Evolutionary conservation across 53 echinoderm and acorn worm genomes (phyloP).

Genomic region (Stichopus horrens): DNA sequence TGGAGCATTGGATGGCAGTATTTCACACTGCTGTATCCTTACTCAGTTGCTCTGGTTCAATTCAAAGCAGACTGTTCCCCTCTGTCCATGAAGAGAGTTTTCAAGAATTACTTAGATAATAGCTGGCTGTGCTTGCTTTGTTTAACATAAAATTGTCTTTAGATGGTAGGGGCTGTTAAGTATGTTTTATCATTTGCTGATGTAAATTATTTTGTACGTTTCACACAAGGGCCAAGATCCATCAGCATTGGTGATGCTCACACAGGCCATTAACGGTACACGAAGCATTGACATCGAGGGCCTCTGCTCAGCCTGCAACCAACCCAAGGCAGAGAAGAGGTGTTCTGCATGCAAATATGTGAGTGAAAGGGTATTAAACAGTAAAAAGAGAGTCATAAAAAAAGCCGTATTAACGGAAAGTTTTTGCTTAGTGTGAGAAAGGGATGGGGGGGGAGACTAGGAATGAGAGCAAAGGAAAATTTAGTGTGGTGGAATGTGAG

Average conservation of each 20-base stretch:
- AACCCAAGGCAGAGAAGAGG: slow-evolving; percentile 79
- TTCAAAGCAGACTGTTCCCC: background rate
- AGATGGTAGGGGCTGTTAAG: background rate
- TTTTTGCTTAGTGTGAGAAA: no score
- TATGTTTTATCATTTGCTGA: background rate
- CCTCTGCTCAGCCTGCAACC: slow-evolving; percentile 75
- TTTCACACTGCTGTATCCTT: no score
- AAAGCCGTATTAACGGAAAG: no score
- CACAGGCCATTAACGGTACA: slow-evolving; percentile 86
- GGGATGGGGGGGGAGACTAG: no score
- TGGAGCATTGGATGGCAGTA: no score
- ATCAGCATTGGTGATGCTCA: slow-evolving; percentile 69
- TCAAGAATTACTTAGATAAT: no score
- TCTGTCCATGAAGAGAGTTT: background rate
- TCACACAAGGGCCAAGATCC: slow-evolving; percentile 75
- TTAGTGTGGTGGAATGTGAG: no score
- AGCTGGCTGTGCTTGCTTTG: no score
- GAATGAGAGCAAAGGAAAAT: no score
- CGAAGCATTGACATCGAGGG: slow-evolving; percentile 74
- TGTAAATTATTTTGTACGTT: background rate
- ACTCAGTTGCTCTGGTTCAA: no score
- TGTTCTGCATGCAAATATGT: slow-evolving; percentile 96
- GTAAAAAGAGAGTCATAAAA: background rate
- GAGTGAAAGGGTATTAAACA: background rate
- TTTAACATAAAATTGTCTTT: background rate